phyloP scores from a whole-genome alignment of 2,797 vertebrate species.

The Eulemur coronatus region DNA sequence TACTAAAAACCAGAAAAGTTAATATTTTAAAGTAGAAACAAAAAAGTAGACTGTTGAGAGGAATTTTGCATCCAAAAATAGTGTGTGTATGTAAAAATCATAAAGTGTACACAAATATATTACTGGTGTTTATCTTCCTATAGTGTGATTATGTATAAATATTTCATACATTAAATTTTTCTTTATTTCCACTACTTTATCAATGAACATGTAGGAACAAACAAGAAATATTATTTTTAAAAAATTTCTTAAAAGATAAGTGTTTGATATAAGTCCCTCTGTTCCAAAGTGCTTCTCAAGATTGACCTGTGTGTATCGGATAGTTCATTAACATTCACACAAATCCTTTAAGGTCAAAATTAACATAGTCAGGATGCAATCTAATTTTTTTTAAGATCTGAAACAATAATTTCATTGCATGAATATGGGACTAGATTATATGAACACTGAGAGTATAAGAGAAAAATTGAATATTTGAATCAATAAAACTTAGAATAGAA shows the following conservation, averaged over 20 bases:
- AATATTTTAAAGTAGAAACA: conserved; percentile 37
- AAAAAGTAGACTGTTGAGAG: background rate
- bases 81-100: background rate
- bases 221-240: background rate
- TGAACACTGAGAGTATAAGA: background rate
- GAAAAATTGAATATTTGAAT: background rate
- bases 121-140: background rate
- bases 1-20: background rate
- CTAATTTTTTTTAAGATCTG: conserved; percentile 19
- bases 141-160: background rate
- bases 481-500: background rate
- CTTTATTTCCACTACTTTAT: background rate
- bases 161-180: background rate
- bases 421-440: background rate
- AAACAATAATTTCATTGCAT: background rate
- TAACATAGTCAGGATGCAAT: background rate
- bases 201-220: background rate
- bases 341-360: conserved; percentile 27
- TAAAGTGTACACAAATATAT: background rate
- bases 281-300: background rate
- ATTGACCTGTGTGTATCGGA: background rate
- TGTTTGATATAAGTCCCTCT: background rate
- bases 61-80: background rate
- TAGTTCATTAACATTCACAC: background rate
- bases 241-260: background rate